phyloP scores from a whole-genome alignment of 2,113 vertebrate species.

The Electrona antarctica region DNA sequence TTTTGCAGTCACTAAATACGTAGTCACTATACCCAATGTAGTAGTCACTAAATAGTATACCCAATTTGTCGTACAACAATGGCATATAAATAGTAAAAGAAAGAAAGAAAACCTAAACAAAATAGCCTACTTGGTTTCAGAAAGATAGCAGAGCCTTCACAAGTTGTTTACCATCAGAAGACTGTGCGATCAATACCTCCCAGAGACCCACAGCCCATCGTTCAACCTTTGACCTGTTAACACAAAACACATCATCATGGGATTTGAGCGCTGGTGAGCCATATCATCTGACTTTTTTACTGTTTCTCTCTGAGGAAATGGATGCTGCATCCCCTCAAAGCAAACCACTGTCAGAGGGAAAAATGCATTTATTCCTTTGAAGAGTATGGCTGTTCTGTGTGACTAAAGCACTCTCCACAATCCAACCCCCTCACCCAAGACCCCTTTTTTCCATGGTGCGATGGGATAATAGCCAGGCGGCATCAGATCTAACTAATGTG shows the following conservation, averaged over 20 bases:
- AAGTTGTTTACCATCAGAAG: not conserved
- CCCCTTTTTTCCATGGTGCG: slow-evolving; percentile 71
- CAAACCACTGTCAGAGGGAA: slow-evolving; percentile 43
- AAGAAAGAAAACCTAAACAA: no score
- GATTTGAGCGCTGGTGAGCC: slow-evolving; percentile 56
- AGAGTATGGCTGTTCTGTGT: slow-evolving; percentile 74
- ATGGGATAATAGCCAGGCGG: slow-evolving; percentile 79
- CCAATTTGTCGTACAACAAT: no score
- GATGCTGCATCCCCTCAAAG: slow-evolving; percentile 62
- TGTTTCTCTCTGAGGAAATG: slow-evolving; percentile 60
- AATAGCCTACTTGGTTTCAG: no score
- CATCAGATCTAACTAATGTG: slow-evolving; percentile 77
- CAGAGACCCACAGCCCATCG: slow-evolving; percentile 29
- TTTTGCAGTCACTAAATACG: no score
- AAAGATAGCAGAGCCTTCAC: not conserved
- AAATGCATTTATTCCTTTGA: slow-evolving; percentile 76
- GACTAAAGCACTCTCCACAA: slow-evolving; percentile 80
- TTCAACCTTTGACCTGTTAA: slow-evolving; percentile 57
- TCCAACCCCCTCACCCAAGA: slow-evolving; percentile 75
- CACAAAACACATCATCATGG: slow-evolving; percentile 37
- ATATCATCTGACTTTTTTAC: slow-evolving; percentile 55
- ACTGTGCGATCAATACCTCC: slow-evolving; percentile 22
- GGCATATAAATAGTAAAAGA: no score
- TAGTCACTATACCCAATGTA: no score
- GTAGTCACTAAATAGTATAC: no score